Percentiles rank a stretch among this genome's conserved stretches.
Conservation (phyloP, 2,888 invertebrate genomes). For the Ametastegia equiseti region DNA sequence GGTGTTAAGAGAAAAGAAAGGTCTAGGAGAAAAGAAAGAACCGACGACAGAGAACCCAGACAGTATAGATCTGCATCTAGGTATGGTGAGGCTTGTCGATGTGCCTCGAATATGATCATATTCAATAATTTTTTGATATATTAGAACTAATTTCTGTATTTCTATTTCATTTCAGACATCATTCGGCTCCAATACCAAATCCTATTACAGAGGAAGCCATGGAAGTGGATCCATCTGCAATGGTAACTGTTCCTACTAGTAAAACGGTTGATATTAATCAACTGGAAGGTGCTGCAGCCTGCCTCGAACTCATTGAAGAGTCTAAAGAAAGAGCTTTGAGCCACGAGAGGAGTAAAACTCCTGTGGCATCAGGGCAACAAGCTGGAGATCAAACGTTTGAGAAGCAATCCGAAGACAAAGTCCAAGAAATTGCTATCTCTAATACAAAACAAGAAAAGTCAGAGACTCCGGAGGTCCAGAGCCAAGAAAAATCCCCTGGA, state of each 20-base stretch:
- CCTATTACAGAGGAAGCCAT: slow-evolving; percentile 69
- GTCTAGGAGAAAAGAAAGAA: slow-evolving; percentile 67
- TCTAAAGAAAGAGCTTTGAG: slow-evolving; percentile 72
- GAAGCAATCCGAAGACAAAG: slow-evolving; percentile 52
- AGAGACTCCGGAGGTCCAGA: slow-evolving; percentile 55
- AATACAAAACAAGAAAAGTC: slow-evolving; percentile 58
- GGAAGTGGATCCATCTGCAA: slow-evolving; percentile 64
- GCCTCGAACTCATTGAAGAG: slow-evolving; percentile 76
- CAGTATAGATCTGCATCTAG: slow-evolving; percentile 65
- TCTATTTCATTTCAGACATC: slow-evolving; percentile 61
- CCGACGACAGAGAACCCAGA: slow-evolving; percentile 66
- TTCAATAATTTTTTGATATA: background rate
- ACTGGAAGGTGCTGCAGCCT: slow-evolving; percentile 71
- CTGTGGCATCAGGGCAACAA: slow-evolving; percentile 65
- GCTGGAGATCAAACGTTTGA: slow-evolving; percentile 64
- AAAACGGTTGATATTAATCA: slow-evolving; percentile 61
- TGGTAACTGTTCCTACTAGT: slow-evolving; percentile 57
- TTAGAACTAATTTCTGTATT: background rate
- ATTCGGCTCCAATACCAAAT: slow-evolving; percentile 69
- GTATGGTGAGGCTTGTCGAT: slow-evolving; percentile 52
- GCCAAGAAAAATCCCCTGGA: slow-evolving; percentile 59
- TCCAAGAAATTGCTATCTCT: slow-evolving; percentile 55
- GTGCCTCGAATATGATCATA: background rate
- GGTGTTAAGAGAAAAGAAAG: slow-evolving; percentile 82
- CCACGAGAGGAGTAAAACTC: slow-evolving; percentile 73